A percentile compares a stretch with the other conserved stretches of the same genome.
Evolutionary conservation across 2,888 invertebrate genomes (phyloP).

Genomic region (Amphipyra berbera): DNA sequence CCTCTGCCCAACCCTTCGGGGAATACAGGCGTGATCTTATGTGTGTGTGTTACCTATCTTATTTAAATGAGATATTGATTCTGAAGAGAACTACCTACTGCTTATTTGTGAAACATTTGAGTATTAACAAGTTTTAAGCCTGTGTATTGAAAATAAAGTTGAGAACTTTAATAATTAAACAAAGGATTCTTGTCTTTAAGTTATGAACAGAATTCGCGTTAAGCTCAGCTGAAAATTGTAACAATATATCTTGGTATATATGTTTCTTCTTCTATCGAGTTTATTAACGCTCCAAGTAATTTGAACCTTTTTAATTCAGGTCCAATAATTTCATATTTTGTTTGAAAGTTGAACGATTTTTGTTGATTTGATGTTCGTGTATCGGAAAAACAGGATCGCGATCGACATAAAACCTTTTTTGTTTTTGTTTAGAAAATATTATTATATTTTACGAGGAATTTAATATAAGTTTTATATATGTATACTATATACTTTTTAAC

Average conservation of each 20-base stretch:
- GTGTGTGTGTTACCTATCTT: no score
- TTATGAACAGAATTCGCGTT: constrained; percentile 23
- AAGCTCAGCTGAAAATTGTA: constrained; percentile 14
- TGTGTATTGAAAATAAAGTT: constrained; percentile 32
- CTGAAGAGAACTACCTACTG: neutral
- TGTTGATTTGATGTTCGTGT: neutral
- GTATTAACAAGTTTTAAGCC: constrained; percentile 25
- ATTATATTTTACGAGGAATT: no score
- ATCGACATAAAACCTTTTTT: no score
- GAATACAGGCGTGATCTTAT: no score
- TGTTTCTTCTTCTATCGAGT: constrained; percentile 20
- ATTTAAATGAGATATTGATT: no score
- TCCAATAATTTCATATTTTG: neutral
- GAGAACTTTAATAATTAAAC: constrained; percentile 51
- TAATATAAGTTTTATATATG: no score
- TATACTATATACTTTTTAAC: no score
- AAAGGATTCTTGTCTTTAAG: constrained; percentile 37
- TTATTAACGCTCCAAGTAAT: constrained; percentile 22
- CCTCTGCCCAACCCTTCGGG: no score
- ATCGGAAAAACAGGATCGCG: no score
- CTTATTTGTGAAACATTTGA: constrained; percentile 26
- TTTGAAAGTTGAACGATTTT: neutral
- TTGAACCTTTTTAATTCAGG: constrained; percentile 13
- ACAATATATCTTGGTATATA: constrained; percentile 11
- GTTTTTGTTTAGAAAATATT: no score